These are phyloP conservation scores for Pilophorus perplexus DNA, from an alignment of 2,888 invertebrate genomes.

Conservation along the genomic window DNA sequence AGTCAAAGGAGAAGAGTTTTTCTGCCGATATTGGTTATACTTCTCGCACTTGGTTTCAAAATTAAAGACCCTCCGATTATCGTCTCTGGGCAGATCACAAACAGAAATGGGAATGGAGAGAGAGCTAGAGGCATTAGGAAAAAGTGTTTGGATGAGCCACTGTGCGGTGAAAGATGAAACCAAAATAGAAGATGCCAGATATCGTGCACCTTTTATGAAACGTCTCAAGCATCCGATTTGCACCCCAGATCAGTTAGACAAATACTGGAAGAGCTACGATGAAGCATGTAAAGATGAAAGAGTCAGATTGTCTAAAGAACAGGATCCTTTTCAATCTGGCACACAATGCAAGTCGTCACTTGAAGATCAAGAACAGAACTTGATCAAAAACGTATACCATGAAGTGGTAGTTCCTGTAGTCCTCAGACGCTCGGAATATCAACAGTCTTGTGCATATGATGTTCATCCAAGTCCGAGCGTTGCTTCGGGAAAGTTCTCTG, in stretches of 20 bases:
- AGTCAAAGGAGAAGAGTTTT: background rate
- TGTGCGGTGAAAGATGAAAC: background rate
- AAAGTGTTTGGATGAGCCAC: background rate
- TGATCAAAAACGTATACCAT: background rate
- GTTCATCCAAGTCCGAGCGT: background rate
- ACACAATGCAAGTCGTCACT: too few species aligned
- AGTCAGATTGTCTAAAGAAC: background rate
- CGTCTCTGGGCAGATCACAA: background rate
- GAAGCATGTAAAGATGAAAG: background rate
- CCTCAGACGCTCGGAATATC: background rate
- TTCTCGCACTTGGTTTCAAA: background rate
- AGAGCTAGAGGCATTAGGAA: background rate
- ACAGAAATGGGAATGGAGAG: background rate
- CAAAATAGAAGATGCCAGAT: background rate
- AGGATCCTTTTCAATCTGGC: background rate
- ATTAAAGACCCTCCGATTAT: background rate
- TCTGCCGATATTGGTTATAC: background rate
- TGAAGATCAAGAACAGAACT: too few species aligned
- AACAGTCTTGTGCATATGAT: background rate
- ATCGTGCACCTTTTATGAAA: too few species aligned
- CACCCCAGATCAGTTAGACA: background rate
- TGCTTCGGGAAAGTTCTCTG: background rate
- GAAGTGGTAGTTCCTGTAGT: background rate
- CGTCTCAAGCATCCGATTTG: too few species aligned
- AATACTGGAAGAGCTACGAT: background rate